Base-by-base conservation (phyloP, 2,797 vertebrate species). In the Scolopax bukidnonensis region DNA sequence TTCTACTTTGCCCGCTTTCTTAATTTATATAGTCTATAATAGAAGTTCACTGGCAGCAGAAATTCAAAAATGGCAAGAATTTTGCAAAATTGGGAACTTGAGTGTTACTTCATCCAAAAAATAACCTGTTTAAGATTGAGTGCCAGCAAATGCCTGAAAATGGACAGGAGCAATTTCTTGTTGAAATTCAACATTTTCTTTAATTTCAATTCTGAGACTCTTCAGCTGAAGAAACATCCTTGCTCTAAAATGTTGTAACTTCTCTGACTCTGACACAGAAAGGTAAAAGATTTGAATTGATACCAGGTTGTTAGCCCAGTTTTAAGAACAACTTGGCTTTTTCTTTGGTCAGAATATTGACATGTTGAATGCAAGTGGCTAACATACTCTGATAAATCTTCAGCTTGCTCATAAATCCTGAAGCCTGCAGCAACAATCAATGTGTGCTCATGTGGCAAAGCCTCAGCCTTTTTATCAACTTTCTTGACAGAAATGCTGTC, bases 401-500 rank as follows among this genome's bases (percentile, higher is more conserved):
- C 79, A 11, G 28, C 85, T 93, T 92, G 54, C 63, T 96, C 89
- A 65, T 93, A 87, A 87, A 93, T 95, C 89, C 88, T 54, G 60
- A 84, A 94, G 86, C 92, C 93, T 94, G 43, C 16, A 95, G 96
- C 87, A 96, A 61, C 71, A 93, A 96, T 95, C 30, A 33, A 54
- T 82, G 60, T 94, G 87, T 94, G 94, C 40, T 97, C 80, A 93
- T 79, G 87, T 95, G 95, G 87, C 89, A 97, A 97, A 97, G 74
- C 75, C 94, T 91, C 20, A 4, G 76, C 82, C 79, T 97, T 97
- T 97, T 95, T 92, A 94, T 97, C 95, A 96, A 68, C 93, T 96
- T 57, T 94, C 67, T 94, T 97, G 94, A 97, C 92, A 96, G 96
- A 93, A 97, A 93, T 88, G 67, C 82, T 97, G 97, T 97, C 96